Percentiles rank a stretch among this genome's conserved stretches.
These are phyloP conservation scores for Drosophila nannoptera DNA, from an alignment of 1,140 invertebrate genomes.

Conservation along the genomic window DNA sequence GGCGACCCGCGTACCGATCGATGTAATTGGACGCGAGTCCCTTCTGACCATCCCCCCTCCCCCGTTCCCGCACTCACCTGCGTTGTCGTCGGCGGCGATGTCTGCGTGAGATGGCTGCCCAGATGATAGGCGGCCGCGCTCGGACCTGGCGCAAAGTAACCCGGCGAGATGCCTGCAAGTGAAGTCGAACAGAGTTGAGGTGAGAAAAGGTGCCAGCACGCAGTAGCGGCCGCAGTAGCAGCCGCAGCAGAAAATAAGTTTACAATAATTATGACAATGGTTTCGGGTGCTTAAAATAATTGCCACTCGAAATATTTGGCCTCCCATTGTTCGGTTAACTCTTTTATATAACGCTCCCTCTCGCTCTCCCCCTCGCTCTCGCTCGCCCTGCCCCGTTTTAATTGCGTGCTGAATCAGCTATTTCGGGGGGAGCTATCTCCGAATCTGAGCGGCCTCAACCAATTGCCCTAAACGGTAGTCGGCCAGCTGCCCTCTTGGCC, in stretches of 20 bases:
- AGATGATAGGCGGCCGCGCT: constrained; percentile 79
- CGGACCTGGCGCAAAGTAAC: constrained; percentile 78
- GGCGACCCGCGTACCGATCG: constrained; percentile 21
- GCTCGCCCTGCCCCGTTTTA: constrained; percentile 24
- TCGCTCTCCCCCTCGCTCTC: background rate
- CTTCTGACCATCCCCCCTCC: constrained; percentile 31
- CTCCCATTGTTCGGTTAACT: constrained; percentile 58
- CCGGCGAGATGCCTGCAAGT: constrained; percentile 78
- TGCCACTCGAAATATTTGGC: constrained; percentile 76
- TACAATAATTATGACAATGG: constrained; percentile 50
- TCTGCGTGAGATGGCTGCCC: constrained; percentile 79
- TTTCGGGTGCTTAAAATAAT: constrained; percentile 67
- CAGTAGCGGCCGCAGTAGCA: background rate
- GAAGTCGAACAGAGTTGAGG: constrained; percentile 34
- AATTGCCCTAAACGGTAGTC: constrained; percentile 76
- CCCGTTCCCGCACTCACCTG: constrained; percentile 68
- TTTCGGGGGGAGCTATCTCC: constrained; percentile 46
- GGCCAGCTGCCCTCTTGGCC: constrained; percentile 55
- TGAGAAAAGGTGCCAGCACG: constrained; percentile 32
- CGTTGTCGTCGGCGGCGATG: constrained; percentile 75
- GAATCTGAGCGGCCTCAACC: constrained; percentile 56
- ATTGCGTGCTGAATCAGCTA: constrained; percentile 76
- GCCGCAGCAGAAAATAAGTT: constrained; percentile 39
- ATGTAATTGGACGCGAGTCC: constrained; percentile 70
- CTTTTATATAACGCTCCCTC: constrained; percentile 52